Evolutionary conservation across 2,113 vertebrate genomes (phyloP), one percentile per base, ranked within the genome.

Genomic region (Aspiorhynchus laticeps): DNA sequence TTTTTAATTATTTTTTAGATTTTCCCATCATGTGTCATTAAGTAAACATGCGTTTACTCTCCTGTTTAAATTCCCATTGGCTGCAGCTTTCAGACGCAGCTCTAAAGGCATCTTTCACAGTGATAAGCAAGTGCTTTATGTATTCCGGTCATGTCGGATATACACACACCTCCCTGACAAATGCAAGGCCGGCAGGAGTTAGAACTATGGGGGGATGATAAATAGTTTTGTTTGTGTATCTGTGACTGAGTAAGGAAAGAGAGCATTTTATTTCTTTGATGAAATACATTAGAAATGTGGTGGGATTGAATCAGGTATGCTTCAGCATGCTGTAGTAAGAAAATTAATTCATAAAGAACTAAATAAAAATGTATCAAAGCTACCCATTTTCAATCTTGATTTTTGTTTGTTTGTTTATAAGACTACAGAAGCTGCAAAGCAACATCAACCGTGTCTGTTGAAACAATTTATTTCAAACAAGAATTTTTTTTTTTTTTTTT

Each of bases 231-330:
- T 85, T 82, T 87, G 86, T 79, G 82, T 59, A 56, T 78, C 78
- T 76, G 56, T 88, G 51, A 38, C 79, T 69, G 24, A 56, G 80
- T 28, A 80, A 12, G 67, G 74, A 69, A 31, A 79, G 76, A 53
- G 69, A 33, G 41, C 43, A 85, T 84, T 84, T 51, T 69, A 85
- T 88, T 80, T 83, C 74, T 74, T 67, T 85, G 87, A 87, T 85
- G 77, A 84, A 88, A 87, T 17, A 17, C 28, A 61, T 36, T 33
- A 69, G 65, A 75, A 28, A 77, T 48, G 74, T 24, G 7, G 12
- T 15, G 48, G 67, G 80, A 84, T 82, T 31, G n/a, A 78, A 79
- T 81, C 74, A 48, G 82, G 28, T 43, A 43, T 56, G 15, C 59
- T 78, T 46, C 46, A 48, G 53, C 4, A 14, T 36, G 33, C 71